These are phyloP conservation scores for Noctua janthe DNA, from an alignment of 2,888 invertebrate species.

Conservation along the genomic window DNA sequence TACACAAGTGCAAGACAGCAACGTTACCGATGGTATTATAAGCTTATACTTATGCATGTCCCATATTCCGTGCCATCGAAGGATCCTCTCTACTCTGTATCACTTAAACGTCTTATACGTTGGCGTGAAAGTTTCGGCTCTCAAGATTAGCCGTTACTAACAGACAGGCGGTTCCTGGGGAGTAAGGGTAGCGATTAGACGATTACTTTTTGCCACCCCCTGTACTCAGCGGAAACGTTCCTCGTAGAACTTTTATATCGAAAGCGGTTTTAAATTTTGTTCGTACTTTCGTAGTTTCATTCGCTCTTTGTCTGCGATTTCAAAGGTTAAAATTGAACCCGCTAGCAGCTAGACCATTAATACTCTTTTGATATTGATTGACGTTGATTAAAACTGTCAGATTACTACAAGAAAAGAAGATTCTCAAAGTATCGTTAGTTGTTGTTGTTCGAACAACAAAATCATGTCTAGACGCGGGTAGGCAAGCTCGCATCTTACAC, in stretches of 20 bases:
- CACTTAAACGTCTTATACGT: conserved; percentile 52
- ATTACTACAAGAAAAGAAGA: conserved; percentile 8
- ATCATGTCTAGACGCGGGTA: conserved; percentile 2
- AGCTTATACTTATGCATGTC: conserved; percentile 45
- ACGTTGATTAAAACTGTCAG: conserved; percentile 29
- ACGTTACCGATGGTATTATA: conserved; percentile 36
- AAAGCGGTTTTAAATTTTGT: conserved; percentile 33
- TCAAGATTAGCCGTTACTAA: conserved; percentile 64
- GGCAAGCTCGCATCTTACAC: conserved; percentile 2
- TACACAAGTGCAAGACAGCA: conserved; percentile 28
- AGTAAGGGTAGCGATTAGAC: conserved; percentile 61
- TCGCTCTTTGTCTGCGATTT: conserved; percentile 23
- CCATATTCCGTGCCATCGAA: conserved; percentile 42
- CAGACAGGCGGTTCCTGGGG: conserved; percentile 55
- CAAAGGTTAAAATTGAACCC: conserved; percentile 15
- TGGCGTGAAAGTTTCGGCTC: conserved; percentile 51
- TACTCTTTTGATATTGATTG: conserved; percentile 21
- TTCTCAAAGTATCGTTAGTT: conserved; percentile 5
- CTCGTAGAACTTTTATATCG: conserved; percentile 51
- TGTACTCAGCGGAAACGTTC: conserved; percentile 47
- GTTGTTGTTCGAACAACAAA: neutral
- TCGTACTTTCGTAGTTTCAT: conserved; percentile 3
- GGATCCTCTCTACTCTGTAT: conserved; percentile 27
- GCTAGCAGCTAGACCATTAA: conserved; percentile 8
- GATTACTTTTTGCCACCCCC: conserved; percentile 54